Base-by-base conservation (phyloP, 2,113 vertebrate species). In the Sturnira hondurensis region DNA sequence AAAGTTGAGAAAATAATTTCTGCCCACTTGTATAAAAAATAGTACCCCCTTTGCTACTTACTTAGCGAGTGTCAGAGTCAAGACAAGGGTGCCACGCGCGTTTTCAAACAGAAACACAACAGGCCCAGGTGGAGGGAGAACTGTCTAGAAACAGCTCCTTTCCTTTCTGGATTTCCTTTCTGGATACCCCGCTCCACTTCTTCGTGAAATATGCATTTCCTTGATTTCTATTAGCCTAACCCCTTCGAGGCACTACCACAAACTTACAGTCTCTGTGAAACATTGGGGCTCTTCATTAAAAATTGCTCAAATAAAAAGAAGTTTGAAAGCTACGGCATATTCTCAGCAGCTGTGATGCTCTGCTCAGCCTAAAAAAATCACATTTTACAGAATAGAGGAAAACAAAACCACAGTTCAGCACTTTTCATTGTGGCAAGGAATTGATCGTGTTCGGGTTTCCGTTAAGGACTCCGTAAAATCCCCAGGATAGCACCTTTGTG, bases 11-110 rank as follows among this genome's bases (percentile, higher is more conserved):
- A 94, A 92, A 91, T 96, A 97, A 86, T 73, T 85, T 95, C 82
- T 73, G 50, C 86, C 85, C 61, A 94, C n/a, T 36, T 92, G 87
- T 94, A 65, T 95, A 94, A 93, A 97, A 96, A 93, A 87, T 92
- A 95, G 38, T n/a, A 50, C 24, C 31, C 33, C 82, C 26, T 73
- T 92, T 86, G 77, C 68, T 91, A 93, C 67, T 58, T 63, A 65
- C 67, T 54, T 70, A 65, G 58, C 2, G 0, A 50, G 31, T 77
- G 47, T 52, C 1, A 65, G 71, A 85, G 65, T 76, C 38, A 84
- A 92, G 73, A 50, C 19, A 28, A 91, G 45, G 65, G 28, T 22
- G 36, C 3, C 20, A 52, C 0, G 4, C 52, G 33, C 19, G 7
- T 68, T 78, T 92, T 22, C 17, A 45, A 54, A 88, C 31, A 50